Base-by-base conservation (phyloP, 1,140 invertebrate genomes). In the Apolygus lucorum region DNA sequence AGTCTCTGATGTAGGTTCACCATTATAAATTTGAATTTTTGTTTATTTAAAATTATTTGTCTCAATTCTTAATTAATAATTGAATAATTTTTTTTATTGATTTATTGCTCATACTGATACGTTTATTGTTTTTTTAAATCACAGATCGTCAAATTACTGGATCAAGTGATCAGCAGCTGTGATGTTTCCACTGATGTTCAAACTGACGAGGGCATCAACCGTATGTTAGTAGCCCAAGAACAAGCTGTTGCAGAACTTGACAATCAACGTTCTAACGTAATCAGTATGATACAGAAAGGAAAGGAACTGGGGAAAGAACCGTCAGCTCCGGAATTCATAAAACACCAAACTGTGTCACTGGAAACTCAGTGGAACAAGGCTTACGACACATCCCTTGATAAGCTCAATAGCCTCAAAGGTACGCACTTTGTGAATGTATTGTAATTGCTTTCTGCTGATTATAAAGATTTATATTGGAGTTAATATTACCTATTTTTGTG, bases 201-300 rank as follows among this genome's bases (percentile, higher is more conserved):
- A 73, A 87, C 85, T 25, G 78, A 91, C 17, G 88, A 90, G 72
- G 87, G 86, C 69, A 84, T 95, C 0, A 85, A 88, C 71, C 85
- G 86, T 68, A 81, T 90, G 63, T 87, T 93, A 22, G 78, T 84
- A 34, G 87, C 92, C 75, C 92, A 95, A 77, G 90, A 94, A 79
- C 83, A 82, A 65, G 85, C 90, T 4, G 84, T 94, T 28, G 86
- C 86, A 73, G 89, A 93, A 76, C 81, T 97, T 22, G 93, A 96
- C 76, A 85, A 89, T 72, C 92, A 96, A 77, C 81, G 92, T 76
- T 84, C 88, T 1, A 90, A 88, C 63, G 91, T 97, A 28, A 88
- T 96, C 80, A 90, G 90, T 14, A 91, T 95, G 84, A 79, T 98
- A 1, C 93, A 96, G 77, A 83, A 88, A 70, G 95, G 95, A 2